Evolutionary conservation across 2,113 vertebrate genomes (phyloP), one percentile per base, ranked within the genome.

Genomic region (Alaudala cheleensis): DNA sequence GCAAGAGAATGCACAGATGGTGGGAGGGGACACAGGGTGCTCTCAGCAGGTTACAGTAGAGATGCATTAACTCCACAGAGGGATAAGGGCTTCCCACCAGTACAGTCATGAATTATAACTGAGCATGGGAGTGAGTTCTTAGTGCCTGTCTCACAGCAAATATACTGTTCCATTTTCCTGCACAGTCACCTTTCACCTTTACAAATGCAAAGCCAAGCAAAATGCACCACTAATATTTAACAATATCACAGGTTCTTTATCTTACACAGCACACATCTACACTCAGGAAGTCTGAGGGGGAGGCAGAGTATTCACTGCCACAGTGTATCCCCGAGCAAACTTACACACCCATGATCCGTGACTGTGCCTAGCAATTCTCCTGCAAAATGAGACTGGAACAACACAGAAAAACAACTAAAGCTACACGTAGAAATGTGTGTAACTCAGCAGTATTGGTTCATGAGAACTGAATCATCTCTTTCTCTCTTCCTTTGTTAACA

Each of bases 21-120:
- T 98, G 97, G 97, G 97, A 97, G 96, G 97, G 96, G 95, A 97
- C 24, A 62, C 97, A 97, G 98, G 98, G 98, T 98, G 98, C 97
- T 98, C 98, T 96, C 98, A 97, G 98, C 97, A 98, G 98, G 98
- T 96, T 98, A 97, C 97, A 97, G 97, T 96, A 97, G 98, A 98
- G 97, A 98, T 93, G 98, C 97, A 97, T 98, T 98, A 98, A 98
- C 97, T 98, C 98, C 97, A 95, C 97, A 96, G 97, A 98, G 98
- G 97, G 97, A 97, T 96, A 96, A 97, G 97, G 97, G 97, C 97
- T 97, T 96, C 97, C 97, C 97, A 98, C 97, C 96, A 97, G 97
- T 77, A 91, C 94, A 92, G 93, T 98, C 98, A 98, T 98, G 98
- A 98, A 98, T 98, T 98, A 98, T 98, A 98, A 98, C 97, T 98